Base-by-base conservation (phyloP, 2,888 invertebrate species). In the Gerosis bhagava region DNA sequence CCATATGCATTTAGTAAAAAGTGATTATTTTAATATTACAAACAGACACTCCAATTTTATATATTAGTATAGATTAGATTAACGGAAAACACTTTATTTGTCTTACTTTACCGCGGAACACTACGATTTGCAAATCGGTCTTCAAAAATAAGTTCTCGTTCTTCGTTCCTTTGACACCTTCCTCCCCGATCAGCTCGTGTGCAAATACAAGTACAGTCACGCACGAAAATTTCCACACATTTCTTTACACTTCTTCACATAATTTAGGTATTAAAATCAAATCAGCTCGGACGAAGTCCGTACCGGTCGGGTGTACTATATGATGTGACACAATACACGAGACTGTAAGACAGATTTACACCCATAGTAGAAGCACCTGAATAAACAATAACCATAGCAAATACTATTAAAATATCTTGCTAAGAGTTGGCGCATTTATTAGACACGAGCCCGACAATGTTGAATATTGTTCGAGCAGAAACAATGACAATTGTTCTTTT, bases 361-460 rank as follows among this genome's bases (percentile, higher is more conserved):
- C n/a, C 45, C 13, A 32, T 37, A 46, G 37, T 46, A 25, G n/a
- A n/a, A n/a, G n/a, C 45, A 46, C 45, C 39, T 46, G 45, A 32
- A 13, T 26, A 46, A 46, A 46, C 32, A 46, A 46, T 39, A 39
- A 39, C 32, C 39, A 25, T 39, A 21, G 25, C 45, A 37, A 46
- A 46, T 32, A 46, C 25, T 46, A 46, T 46, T 46, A 46, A 39
- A 46, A 39, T 32, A 32, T 46, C 39, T 46, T 46, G 46, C 39
- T 39, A 32, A 26, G 16, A 17, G 22, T n/a, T 36, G 17, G 37
- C 24, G 36, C 37, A 39, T 32, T 46, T 32, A 32, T 31, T 31
- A 24, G 45, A 37, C 37, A 36, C 37, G 31, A 37, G 37, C 17
- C 29, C 22, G 12, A 45, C 37, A 31, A 29, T 31, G 45, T 37